phyloP scores from a whole-genome alignment of 2,888 invertebrate species.

The Drosophila koepferae region DNA sequence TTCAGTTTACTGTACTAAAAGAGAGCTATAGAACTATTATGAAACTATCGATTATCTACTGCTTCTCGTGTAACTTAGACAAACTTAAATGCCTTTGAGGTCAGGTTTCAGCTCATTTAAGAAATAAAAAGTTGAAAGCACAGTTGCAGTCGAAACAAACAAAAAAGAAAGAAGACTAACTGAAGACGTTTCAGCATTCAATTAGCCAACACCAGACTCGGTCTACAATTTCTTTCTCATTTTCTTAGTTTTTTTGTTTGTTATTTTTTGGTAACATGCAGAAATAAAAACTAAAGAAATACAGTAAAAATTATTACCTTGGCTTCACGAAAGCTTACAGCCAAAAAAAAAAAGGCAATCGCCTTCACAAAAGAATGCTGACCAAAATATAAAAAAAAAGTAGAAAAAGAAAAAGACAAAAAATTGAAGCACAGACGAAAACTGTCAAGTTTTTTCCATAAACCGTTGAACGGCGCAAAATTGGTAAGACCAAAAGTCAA shows the following conservation, averaged over 20 bases:
- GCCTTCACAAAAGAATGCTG: conserved; percentile 77
- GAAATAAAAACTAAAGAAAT: conserved; percentile 36
- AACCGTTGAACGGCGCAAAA: conserved; percentile 37
- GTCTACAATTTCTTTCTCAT: conserved; percentile 12
- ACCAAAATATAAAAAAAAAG: conserved; percentile 37
- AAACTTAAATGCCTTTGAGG: background rate
- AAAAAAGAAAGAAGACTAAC: conserved; percentile 1
- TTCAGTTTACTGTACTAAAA: too few species aligned
- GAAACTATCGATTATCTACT: background rate
- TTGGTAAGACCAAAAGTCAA: conserved; percentile 60
- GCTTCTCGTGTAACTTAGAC: too few species aligned
- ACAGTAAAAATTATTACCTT: conserved; percentile 64
- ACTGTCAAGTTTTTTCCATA: conserved; percentile 46
- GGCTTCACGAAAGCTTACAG: conserved; percentile 46
- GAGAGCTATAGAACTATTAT: too few species aligned
- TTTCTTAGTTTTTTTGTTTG: conserved; percentile 9
- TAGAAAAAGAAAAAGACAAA: conserved; percentile 2
- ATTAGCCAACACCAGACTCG: conserved; percentile 28
- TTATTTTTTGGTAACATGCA: conserved; percentile 20
- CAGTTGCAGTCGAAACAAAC: background rate
- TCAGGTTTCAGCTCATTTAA: background rate
- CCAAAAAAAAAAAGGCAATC: conserved; percentile 38
- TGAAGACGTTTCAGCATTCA: conserved; percentile 20
- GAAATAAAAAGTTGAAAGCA: background rate
- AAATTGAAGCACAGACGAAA: conserved; percentile 33